phyloP scores from a whole-genome alignment of 2,888 invertebrate genomes.

The Lycaena phlaeas region DNA sequence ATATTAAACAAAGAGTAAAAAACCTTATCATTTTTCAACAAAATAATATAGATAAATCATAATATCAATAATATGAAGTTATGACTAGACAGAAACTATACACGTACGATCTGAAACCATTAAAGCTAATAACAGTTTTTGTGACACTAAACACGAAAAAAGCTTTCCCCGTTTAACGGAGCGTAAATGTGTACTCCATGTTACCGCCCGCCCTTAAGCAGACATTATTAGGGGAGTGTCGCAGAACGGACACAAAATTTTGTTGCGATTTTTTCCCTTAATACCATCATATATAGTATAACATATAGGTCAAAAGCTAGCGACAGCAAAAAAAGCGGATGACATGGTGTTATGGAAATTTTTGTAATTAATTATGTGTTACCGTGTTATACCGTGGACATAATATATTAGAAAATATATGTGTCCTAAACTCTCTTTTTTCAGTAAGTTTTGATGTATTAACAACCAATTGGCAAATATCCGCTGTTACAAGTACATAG shows the following conservation, averaged over 20 bases:
- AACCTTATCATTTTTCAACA: no score
- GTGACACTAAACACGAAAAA: conserved; percentile 73
- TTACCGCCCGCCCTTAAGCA: conserved; percentile 68
- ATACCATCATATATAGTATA: conserved; percentile 48
- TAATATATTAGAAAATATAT: no score
- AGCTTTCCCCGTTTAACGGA: conserved; percentile 70
- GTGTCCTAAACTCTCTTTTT: no score
- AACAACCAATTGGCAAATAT: no score
- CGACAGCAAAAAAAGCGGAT: conserved; percentile 25
- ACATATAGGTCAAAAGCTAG: conserved; percentile 54
- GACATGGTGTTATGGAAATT: conserved; percentile 6
- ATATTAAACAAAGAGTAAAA: no score
- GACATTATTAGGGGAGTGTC: conserved; percentile 70
- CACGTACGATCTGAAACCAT: conserved; percentile 44
- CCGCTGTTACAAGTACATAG: no score
- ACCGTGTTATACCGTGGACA: no score
- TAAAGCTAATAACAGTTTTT: conserved; percentile 71
- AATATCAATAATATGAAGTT: no score
- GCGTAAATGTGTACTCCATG: conserved; percentile 72
- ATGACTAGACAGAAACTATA: conserved; percentile 6
- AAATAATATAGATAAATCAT: no score
- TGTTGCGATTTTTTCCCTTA: conserved; percentile 66
- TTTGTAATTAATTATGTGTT: conserved; percentile 4
- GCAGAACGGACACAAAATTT: conserved; percentile 60
- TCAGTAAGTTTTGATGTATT: no score